Percentiles rank a stretch among this genome's conserved stretches.
phyloP scores from a whole-genome alignment of 2,888 invertebrate genomes.

The Chrysolina oricalcia region DNA sequence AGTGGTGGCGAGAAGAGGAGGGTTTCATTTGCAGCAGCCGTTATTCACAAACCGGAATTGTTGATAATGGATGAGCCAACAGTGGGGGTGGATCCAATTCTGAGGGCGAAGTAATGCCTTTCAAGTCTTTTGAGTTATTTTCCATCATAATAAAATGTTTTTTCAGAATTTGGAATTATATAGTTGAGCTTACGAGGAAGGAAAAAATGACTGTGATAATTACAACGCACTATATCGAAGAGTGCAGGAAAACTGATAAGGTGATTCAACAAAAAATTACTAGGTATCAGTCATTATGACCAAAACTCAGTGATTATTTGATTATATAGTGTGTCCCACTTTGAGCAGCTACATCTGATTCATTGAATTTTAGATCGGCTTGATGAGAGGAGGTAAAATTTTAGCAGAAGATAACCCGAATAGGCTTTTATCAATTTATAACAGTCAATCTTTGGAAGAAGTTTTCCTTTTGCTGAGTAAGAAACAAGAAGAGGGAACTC shows the following conservation, averaged over 20 bases:
- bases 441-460: conserved; percentile 85
- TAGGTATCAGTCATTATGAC: no score
- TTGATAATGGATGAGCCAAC: conserved; percentile 94
- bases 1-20: conserved; percentile 93
- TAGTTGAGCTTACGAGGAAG: conserved; percentile 81
- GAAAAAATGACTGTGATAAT: conserved; percentile 87
- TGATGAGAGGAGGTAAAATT: conserved; percentile 88
- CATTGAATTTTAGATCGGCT: conserved; percentile 80
- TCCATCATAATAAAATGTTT: conserved; percentile 5
- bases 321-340: no score
- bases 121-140: not conserved
- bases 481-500: conserved; percentile 72
- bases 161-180: conserved; percentile 88
- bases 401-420: conserved; percentile 88
- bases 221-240: conserved; percentile 96
- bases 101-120: conserved; percentile 76
- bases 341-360: no score
- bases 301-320: no score
- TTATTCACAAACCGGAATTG: conserved; percentile 90
- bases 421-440: conserved; percentile 79
- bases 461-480: conserved; percentile 87
- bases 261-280: conserved; percentile 68
- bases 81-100: conserved; percentile 91
- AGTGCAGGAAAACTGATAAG: conserved; percentile 86
- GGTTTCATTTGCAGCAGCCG: conserved; percentile 89